phyloP scores from a whole-genome alignment of 2,113 vertebrate genomes.

The Psophia crepitans region DNA sequence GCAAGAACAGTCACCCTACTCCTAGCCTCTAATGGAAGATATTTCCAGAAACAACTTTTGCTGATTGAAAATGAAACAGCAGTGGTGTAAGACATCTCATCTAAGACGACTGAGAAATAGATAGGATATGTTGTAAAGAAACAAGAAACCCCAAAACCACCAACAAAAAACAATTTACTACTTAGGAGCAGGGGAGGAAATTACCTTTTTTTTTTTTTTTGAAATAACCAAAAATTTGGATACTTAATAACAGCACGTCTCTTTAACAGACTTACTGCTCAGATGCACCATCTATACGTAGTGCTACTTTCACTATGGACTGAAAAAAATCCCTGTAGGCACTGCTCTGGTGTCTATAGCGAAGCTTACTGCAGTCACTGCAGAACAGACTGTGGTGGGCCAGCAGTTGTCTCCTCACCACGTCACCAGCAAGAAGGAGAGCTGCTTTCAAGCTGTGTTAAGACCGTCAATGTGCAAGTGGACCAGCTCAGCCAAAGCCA shows the following conservation, averaged over 20 bases:
- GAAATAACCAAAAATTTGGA: neutral
- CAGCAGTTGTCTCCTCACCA: too few species aligned
- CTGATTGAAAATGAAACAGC: neutral
- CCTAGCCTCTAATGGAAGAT: neutral
- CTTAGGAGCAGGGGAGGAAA: neutral
- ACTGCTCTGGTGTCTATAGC: neutral
- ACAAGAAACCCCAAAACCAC: neutral
- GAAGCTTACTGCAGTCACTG: fast-evolving
- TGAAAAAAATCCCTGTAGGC: fast-evolving
- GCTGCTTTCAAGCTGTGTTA: neutral
- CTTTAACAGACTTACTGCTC: neutral
- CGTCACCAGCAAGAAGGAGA: neutral
- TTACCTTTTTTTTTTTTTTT: neutral
- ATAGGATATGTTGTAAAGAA: neutral
- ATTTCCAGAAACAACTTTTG: neutral
- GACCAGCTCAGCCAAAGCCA: neutral
- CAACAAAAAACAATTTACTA: neutral
- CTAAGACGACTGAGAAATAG: neutral
- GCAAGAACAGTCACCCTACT: neutral
- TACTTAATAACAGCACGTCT: neutral
- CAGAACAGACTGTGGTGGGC: fast-evolving
- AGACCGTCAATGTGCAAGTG: neutral
- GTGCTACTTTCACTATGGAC: neutral
- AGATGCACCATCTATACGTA: neutral
- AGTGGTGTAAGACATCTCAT: neutral